Percentiles rank a stretch among this genome's conserved stretches.
Evolutionary conservation across 2,888 invertebrate genomes (phyloP).

Genomic region (Imbricaverruca yamaguchii): DNA sequence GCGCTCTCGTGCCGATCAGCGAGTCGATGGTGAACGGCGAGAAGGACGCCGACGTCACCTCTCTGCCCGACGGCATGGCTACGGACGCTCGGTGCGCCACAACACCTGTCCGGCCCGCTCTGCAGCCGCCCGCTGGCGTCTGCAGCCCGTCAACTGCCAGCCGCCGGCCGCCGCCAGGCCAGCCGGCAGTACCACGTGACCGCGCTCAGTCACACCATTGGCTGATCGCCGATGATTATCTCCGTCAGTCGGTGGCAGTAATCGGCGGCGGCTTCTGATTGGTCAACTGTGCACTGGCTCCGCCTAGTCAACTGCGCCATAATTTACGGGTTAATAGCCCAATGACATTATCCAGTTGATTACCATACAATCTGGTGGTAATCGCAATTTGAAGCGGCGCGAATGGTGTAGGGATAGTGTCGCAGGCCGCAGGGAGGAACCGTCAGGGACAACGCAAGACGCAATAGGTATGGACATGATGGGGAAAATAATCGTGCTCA

Average conservation of each 20-base stretch:
- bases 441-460: no score
- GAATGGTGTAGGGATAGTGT: not conserved
- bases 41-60: not conserved
- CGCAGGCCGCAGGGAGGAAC: no score
- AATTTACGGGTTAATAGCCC: conserved; percentile 8
- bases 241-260: not conserved
- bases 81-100: not conserved
- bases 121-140: not conserved
- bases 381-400: not conserved
- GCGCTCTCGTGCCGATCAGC: not conserved
- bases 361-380: not conserved
- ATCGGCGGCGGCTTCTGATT: not conserved
- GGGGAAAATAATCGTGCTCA: no score
- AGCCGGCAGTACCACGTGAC: not conserved
- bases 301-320: conserved; percentile 4
- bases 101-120: not conserved
- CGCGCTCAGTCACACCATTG: not conserved
- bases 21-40: conserved; percentile 1
- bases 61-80: not conserved
- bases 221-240: not conserved
- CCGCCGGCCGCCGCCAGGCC: not conserved
- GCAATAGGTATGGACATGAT: no score
- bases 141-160: not conserved
- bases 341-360: conserved; percentile 3
- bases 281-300: not conserved